phyloP scores from a whole-genome alignment of 2,797 vertebrate genomes.

The Lacerta bilineata region DNA sequence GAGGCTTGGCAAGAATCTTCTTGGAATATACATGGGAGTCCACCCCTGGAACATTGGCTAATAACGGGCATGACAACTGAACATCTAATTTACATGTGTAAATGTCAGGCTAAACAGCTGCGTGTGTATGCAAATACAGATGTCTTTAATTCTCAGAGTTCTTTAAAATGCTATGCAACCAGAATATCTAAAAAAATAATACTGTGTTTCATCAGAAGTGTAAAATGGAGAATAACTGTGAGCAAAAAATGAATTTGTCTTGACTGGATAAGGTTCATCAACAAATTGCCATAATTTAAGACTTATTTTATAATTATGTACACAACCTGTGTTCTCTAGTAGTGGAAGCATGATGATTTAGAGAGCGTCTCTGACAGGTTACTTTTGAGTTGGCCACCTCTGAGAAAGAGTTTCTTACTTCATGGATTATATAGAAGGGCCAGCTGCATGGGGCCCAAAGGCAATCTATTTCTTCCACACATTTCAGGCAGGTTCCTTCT shows the following conservation, averaged over 20 bases:
- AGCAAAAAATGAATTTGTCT: conserved; percentile 5
- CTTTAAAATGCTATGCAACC: conserved; percentile 29
- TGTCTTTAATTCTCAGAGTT: conserved; percentile 40
- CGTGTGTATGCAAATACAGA: conserved; percentile 48
- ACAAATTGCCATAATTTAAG: conserved; percentile 20
- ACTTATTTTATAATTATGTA: conserved; percentile 21
- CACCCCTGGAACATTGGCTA: conserved; percentile 20
- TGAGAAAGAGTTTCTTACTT: not conserved
- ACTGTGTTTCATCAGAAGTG: not conserved
- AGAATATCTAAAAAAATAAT: not conserved
- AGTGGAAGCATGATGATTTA: not conserved
- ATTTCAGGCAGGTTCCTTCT: not conserved
- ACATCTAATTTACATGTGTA: conserved; percentile 44
- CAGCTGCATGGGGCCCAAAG: not conserved
- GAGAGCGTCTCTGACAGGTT: not conserved
- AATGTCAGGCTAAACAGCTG: conserved; percentile 41
- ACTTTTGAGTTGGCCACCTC: not conserved
- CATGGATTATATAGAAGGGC: not conserved
- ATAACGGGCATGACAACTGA: conserved; percentile 17
- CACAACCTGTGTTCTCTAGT: not conserved
- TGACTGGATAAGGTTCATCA: conserved; percentile 5
- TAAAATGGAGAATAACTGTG: conserved; percentile 1
- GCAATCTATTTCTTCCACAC: not conserved
- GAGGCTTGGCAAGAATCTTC: not conserved
- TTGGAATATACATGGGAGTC: conserved; percentile 16